A percentile compares a stretch with the other conserved stretches of the same genome.
phyloP scores from a whole-genome alignment of 2,888 invertebrate genomes.

The Priocnemis perturbator region DNA sequence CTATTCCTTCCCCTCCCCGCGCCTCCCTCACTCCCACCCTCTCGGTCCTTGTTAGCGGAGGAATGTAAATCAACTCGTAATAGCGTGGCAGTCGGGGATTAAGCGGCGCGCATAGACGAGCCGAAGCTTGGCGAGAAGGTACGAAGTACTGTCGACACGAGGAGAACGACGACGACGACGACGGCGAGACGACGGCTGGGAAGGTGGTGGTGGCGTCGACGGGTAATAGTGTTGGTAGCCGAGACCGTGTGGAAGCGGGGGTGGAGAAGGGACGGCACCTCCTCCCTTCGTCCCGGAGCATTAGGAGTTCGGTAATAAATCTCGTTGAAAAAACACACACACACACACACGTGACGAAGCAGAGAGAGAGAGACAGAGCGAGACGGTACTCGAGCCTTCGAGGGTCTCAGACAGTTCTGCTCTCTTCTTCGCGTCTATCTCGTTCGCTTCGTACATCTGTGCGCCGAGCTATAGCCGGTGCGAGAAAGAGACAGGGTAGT shows the following conservation, averaged over 20 bases:
- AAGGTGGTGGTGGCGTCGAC: constrained; percentile 27
- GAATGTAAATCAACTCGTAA: constrained; percentile 56
- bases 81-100: constrained; percentile 51
- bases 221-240: constrained; percentile 29
- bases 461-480: constrained; percentile 39
- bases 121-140: constrained; percentile 35
- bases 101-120: constrained; percentile 48
- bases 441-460: constrained; percentile 58
- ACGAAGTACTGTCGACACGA: constrained; percentile 35
- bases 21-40: constrained; percentile 13
- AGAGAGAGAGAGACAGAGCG: constrained; percentile 10
- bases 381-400: constrained; percentile 4
- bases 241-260: constrained; percentile 24
- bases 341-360: constrained; percentile 41
- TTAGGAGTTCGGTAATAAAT: constrained; percentile 74
- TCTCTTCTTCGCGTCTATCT: constrained; percentile 52
- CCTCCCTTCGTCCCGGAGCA: constrained; percentile 60
- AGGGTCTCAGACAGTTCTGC: constrained; percentile 47
- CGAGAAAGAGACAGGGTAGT: constrained; percentile 16
- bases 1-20: constrained; percentile 13
- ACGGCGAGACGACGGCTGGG: constrained; percentile 16
- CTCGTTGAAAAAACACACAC: constrained; percentile 71
- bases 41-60: constrained; percentile 50
- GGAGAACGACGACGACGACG: constrained; percentile 19
- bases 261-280: constrained; percentile 45